phyloP scores from a whole-genome alignment of 23 tunicate species.

The Trididemnum clinides region DNA sequence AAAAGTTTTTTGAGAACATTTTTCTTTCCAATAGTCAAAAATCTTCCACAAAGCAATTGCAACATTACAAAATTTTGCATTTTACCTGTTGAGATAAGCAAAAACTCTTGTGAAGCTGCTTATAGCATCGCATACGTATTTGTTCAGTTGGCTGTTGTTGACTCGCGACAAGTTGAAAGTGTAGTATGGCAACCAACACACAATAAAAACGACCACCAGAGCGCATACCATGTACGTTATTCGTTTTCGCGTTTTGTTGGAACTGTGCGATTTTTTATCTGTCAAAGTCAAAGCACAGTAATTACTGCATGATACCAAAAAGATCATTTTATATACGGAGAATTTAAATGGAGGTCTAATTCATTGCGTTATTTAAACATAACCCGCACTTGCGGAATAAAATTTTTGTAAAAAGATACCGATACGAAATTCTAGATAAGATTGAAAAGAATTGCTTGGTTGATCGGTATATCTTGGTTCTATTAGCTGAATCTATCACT shows the following conservation, averaged over 20 bases:
- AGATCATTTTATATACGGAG: no score
- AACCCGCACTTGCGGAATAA: background rate
- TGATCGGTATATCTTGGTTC: no score
- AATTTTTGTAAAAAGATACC: no score
- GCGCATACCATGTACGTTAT: conserved; percentile 85
- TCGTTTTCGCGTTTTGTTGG: conserved; percentile 76
- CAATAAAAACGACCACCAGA: conserved; percentile 68
- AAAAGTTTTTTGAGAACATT: no score
- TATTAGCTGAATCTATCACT: no score
- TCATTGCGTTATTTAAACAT: background rate
- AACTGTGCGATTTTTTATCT: conserved; percentile 60
- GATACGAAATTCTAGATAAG: no score
- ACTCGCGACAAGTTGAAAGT: conserved; percentile 65
- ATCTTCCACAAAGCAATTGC: no score
- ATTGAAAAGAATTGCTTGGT: no score
- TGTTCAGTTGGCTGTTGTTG: conserved; percentile 42
- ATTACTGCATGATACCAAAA: no score
- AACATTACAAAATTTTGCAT: background rate
- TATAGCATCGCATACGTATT: conserved; percentile 13
- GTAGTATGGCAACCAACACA: conserved; percentile 97
- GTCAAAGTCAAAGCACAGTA: no score
- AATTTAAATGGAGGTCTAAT: no score
- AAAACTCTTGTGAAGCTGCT: conserved; percentile 41
- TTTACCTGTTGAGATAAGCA: conserved; percentile 82
- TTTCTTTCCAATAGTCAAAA: no score